Evolutionary conservation across 2,888 invertebrate genomes (phyloP).

Genomic region (Hipparchia sbordonii): DNA sequence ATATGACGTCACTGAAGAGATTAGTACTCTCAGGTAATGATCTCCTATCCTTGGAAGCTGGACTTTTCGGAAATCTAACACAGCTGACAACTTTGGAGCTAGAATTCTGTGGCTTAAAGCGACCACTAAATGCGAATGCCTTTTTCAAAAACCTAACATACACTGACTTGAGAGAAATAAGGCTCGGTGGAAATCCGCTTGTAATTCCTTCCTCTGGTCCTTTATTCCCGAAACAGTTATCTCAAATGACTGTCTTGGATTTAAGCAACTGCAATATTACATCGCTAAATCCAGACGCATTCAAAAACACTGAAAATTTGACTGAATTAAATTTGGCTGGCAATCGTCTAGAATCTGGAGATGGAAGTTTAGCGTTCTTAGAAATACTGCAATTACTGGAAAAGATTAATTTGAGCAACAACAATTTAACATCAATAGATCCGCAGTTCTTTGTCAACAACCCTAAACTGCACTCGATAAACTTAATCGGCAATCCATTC

Average conservation of each 20-base stretch:
- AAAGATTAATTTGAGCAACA: constrained; percentile 85
- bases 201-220: constrained; percentile 83
- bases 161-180: constrained; percentile 86
- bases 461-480: constrained; percentile 82
- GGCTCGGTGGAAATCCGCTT: constrained; percentile 86
- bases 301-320: constrained; percentile 84
- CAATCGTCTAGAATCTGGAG: constrained; percentile 79
- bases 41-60: constrained; percentile 85
- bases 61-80: constrained; percentile 86
- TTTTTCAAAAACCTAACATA: constrained; percentile 86
- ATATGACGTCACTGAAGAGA: constrained; percentile 86
- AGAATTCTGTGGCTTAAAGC: constrained; percentile 86
- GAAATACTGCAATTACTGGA: constrained; percentile 81
- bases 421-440: constrained; percentile 83
- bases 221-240: constrained; percentile 85
- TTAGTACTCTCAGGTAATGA: constrained; percentile 87
- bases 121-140: constrained; percentile 85
- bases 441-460: constrained; percentile 82
- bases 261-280: constrained; percentile 86
- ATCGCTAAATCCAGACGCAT: constrained; percentile 83
- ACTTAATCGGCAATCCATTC: constrained; percentile 87
- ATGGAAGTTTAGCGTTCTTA: constrained; percentile 80
- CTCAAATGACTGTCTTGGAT: constrained; percentile 85
- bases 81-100: constrained; percentile 86
- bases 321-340: constrained; percentile 84